These are phyloP conservation scores for Ectropis crepuscularia DNA, from an alignment of 2,888 invertebrate species.

Conservation along the genomic window DNA sequence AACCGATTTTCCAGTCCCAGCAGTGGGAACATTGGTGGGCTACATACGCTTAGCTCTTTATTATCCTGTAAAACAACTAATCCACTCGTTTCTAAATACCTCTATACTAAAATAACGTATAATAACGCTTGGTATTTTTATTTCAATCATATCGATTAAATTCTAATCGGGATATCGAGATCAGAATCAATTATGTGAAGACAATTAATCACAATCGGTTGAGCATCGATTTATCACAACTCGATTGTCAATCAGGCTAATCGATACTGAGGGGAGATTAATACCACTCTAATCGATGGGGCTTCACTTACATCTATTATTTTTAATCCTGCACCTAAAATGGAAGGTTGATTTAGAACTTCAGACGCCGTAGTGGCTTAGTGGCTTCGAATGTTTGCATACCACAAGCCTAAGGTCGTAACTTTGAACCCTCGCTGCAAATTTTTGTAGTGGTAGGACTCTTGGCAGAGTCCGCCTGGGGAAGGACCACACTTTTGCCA, in stretches of 20 bases:
- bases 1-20: too few relatives aligned
- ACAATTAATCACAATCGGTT: conserved; percentile 55
- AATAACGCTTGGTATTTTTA: background rate
- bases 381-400: too few relatives aligned
- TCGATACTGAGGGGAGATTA: conserved; percentile 39
- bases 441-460: too few relatives aligned
- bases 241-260: conserved; percentile 57
- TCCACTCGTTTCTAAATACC: background rate
- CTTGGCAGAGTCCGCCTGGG: too few relatives aligned
- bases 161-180: conserved; percentile 25
- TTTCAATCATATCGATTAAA: conserved; percentile 15
- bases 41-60: too few relatives aligned
- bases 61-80: too few relatives aligned
- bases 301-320: conserved; percentile 8
- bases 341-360: too few relatives aligned
- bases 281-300: conserved; percentile 38
- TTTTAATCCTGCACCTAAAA: background rate
- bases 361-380: too few relatives aligned
- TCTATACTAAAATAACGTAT: background rate
- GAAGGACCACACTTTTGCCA: too few relatives aligned
- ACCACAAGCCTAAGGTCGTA: too few relatives aligned
- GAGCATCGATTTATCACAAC: conserved; percentile 56
- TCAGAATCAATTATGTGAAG: conserved; percentile 52
- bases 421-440: too few relatives aligned
- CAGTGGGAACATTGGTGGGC: background rate